A percentile compares a stretch with the other conserved stretches of the same genome.
These are phyloP conservation scores for Teleopsis dalmanni DNA, from an alignment of 1,140 invertebrate species.

Conservation along the genomic window DNA sequence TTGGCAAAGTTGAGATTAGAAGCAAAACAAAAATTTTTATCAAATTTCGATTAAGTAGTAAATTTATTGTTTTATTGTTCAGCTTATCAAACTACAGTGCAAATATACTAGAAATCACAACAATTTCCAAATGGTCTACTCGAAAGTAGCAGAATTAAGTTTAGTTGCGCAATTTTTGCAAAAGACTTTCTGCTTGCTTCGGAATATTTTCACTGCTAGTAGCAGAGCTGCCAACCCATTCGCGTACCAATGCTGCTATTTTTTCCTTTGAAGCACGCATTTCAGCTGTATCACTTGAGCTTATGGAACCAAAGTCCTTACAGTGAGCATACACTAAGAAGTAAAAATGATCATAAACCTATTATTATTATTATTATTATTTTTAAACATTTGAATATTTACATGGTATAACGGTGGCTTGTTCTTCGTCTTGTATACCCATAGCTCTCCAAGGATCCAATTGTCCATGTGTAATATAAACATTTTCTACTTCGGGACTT, in stretches of 20 bases:
- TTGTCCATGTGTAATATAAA: constrained; percentile 57
- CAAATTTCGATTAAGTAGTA: too few relatives aligned
- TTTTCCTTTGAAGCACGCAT: constrained; percentile 43
- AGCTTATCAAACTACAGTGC: too few relatives aligned
- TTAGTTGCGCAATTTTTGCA: neutral
- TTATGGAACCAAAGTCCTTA: constrained; percentile 53
- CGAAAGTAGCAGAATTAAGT: too few relatives aligned
- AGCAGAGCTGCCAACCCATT: constrained; percentile 21
- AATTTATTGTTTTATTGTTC: too few relatives aligned
- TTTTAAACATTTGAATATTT: neutral
- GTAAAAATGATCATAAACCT: constrained; percentile 4
- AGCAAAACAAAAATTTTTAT: too few relatives aligned
- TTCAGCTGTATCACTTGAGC: constrained; percentile 44
- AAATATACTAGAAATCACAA: too few relatives aligned
- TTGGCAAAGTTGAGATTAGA: too few relatives aligned
- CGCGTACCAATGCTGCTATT: constrained; percentile 28
- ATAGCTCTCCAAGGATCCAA: constrained; percentile 60
- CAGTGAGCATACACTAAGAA: constrained; percentile 58
- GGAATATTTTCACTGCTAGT: neutral
- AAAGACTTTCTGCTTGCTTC: neutral
- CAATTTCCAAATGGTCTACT: too few relatives aligned
- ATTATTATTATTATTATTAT: neutral
- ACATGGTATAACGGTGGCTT: constrained; percentile 35
- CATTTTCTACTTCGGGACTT: constrained; percentile 51
- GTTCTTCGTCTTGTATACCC: constrained; percentile 45